A percentile compares a stretch with the other conserved stretches of the same genome.
Evolutionary conservation across 2,888 invertebrate genomes (phyloP).

Genomic region (Nymphalis urticae): DNA sequence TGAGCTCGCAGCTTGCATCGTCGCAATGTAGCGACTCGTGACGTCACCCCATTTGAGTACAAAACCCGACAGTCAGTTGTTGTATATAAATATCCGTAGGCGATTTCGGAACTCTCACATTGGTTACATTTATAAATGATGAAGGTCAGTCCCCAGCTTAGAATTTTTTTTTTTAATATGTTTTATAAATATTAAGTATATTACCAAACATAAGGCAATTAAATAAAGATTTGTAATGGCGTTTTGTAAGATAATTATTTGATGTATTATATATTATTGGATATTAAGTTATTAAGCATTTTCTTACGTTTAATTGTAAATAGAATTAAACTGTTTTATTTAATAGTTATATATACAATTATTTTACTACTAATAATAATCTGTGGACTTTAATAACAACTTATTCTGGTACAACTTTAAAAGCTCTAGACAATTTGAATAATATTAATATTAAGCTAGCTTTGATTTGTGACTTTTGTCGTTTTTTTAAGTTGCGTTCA

Average conservation of each 20-base stretch:
- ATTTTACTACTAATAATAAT: background rate
- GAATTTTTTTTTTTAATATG: background rate
- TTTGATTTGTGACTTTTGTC: background rate
- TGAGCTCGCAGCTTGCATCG: too few species aligned
- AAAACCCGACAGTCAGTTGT: too few species aligned
- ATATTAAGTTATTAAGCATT: background rate
- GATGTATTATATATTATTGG: background rate
- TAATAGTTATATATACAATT: background rate
- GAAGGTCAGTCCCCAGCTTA: too few species aligned
- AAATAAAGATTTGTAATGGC: too few species aligned
- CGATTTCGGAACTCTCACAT: too few species aligned
- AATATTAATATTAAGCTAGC: background rate
- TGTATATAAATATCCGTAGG: too few species aligned
- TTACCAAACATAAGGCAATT: too few species aligned
- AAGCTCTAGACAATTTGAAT: background rate
- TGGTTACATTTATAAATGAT: too few species aligned
- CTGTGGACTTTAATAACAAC: background rate
- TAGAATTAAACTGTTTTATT: background rate
- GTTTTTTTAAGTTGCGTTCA: slow-evolving; percentile 52
- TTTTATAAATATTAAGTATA: background rate
- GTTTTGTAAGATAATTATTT: background rate
- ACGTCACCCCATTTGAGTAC: too few species aligned
- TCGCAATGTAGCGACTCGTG: too few species aligned
- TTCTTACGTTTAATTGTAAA: background rate
- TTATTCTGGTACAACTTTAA: background rate